Evolutionary conservation across 2,113 vertebrate genomes (phyloP).

Genomic region (Gasterosteus nipponicus): DNA sequence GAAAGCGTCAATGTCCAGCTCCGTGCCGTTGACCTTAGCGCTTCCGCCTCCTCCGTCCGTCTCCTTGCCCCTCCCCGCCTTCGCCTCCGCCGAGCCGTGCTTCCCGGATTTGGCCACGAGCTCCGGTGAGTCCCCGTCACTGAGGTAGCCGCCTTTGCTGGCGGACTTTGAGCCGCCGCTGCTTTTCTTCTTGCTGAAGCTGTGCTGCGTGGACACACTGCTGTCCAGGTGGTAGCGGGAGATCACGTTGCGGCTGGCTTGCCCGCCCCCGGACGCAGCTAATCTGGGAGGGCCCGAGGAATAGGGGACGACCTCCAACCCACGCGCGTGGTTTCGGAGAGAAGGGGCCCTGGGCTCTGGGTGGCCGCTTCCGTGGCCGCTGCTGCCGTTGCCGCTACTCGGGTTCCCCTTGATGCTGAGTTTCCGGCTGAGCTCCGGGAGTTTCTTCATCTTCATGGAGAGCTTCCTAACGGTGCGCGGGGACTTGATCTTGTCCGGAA

Average conservation of each 20-base stretch:
- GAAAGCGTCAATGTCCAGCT: conserved; percentile 95
- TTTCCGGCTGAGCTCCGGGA: conserved; percentile 96
- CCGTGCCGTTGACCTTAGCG: conserved; percentile 80
- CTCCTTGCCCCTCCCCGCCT: conserved; percentile 79
- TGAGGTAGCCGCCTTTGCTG: conserved; percentile 95
- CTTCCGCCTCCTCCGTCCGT: conserved; percentile 64
- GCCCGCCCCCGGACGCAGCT: conserved; percentile 79
- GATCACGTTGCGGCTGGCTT: conserved; percentile 93
- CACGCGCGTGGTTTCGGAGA: conserved; percentile 42
- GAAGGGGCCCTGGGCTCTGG: conserved; percentile 70
- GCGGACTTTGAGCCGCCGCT: conserved; percentile 87
- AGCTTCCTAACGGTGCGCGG: conserved; percentile 96
- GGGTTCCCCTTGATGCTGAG: conserved; percentile 89
- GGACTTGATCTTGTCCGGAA: conserved; percentile 98
- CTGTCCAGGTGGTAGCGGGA: conserved; percentile 97
- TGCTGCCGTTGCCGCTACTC: conserved; percentile 79
- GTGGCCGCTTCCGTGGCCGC: conserved; percentile 52
- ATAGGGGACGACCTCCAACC: conserved; percentile 51
- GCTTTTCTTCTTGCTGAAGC: conserved; percentile 88
- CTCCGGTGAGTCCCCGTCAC: conserved; percentile 96
- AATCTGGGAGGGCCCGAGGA: conserved; percentile 70
- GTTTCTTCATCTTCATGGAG: conserved; percentile 98
- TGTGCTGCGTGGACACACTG: conserved; percentile 91
- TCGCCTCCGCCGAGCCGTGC: conserved; percentile 83
- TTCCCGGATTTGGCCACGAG: conserved; percentile 92